Evolutionary conservation across 2,113 vertebrate genomes (phyloP).

Genomic region (Turdus rufiventris): DNA sequence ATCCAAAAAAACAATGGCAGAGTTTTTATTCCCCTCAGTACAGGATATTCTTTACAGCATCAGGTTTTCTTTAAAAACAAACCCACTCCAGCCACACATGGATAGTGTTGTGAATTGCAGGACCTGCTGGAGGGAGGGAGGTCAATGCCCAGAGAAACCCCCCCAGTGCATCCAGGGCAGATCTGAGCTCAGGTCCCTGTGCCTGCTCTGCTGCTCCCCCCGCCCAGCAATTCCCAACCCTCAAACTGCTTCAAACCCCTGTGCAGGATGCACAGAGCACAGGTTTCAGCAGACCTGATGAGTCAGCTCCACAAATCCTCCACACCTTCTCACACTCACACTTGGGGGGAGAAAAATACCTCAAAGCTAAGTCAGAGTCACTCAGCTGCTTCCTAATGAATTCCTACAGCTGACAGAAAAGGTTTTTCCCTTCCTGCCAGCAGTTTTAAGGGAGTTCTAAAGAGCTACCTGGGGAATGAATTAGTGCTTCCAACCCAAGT

Average conservation of each 20-base stretch:
- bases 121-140: not conserved
- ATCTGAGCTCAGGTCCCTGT: too few species aligned
- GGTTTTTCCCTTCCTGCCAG: not conserved
- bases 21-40: conserved; percentile 50
- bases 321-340: not conserved
- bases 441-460: conserved; percentile 10
- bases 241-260: not conserved
- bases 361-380: not conserved
- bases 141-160: not conserved
- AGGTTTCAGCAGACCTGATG: not conserved
- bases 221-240: not conserved
- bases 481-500: conserved; percentile 54
- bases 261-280: not conserved
- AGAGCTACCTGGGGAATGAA: conserved; percentile 26
- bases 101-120: not conserved
- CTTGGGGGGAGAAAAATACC: not conserved
- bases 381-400: conserved; percentile 7
- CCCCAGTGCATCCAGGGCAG: not conserved
- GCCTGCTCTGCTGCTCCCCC: not conserved
- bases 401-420: not conserved
- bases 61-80: not conserved
- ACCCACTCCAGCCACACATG: not conserved
- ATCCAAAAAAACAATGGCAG: not conserved
- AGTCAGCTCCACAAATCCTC: not conserved
- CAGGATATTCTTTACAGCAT: conserved; percentile 7